A percentile compares a stretch with the other conserved stretches of the same genome.
Conservation (phyloP, 2,888 invertebrate species). For the Caradrina kadenii region DNA sequence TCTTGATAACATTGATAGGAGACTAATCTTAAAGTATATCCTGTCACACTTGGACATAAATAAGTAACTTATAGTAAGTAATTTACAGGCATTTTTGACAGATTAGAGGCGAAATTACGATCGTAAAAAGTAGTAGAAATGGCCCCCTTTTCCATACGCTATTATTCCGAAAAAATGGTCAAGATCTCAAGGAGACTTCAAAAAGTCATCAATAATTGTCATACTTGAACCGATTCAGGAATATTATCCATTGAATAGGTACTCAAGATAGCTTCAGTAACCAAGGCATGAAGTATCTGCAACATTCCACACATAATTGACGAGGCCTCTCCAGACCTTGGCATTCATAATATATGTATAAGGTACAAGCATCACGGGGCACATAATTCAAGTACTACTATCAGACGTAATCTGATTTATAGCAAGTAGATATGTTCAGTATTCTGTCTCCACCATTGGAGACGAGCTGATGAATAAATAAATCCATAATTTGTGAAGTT, state of each 20-base stretch:
- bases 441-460: constrained; percentile 23
- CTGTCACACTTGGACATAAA: no score
- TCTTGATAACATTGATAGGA: no score
- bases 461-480: constrained; percentile 47
- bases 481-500: constrained; percentile 27
- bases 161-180: no score
- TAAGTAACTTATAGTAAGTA: not conserved
- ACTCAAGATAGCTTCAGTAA: constrained; percentile 12
- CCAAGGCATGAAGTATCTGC: constrained; percentile 1
- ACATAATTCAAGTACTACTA: constrained; percentile 32
- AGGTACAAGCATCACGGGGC: constrained; percentile 11
- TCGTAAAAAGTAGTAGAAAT: no score
- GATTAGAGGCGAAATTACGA: not conserved
- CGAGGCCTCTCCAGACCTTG: constrained; percentile 27
- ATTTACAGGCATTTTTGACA: not conserved
- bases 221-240: not conserved
- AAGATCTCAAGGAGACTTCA: no score
- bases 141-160: no score
- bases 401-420: constrained; percentile 37
- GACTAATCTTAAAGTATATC: no score
- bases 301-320: constrained; percentile 19
- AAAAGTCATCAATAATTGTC: no score
- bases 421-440: constrained; percentile 10
- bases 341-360: constrained; percentile 38
- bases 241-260: not conserved